Evolutionary conservation across 2,888 invertebrate genomes (phyloP), one percentile per base, ranked within the genome.

Genomic region (Monochamus alternatus): DNA sequence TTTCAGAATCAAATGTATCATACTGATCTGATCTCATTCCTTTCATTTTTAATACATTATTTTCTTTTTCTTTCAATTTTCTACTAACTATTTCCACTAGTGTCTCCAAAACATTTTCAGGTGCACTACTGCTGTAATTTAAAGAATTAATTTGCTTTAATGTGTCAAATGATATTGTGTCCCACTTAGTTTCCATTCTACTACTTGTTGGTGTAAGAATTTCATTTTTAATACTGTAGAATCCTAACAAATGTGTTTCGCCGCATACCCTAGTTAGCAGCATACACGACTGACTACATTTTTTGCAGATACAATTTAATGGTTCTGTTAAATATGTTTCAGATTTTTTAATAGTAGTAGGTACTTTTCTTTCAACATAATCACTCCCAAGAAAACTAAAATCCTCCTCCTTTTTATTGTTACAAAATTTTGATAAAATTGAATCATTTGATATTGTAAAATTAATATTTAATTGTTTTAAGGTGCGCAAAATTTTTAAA

Each of bases 391-490:
- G 12, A 69, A 47, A 69, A n/a, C 22, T 43, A 59, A 68, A 58
- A 12, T 51, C 12, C 0, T 52, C 32, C 10, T n/a, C 30, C 31
- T 65, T 30, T 51, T 74, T 71, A n/a, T 30, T 64, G 51, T 74
- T 43, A 22, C 47, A 71, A n/a, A 31, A 69, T 12, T 70, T 31
- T 10, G 76, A 72, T 55, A 76, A 5, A 38, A 73, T 67, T 12
- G 78, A 60, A 60, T 82, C 79, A 77, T 79, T 84, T n/a, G 84
- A 81, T 72, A 85, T 84, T 5, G 82, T 81, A 64, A 84, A 85
- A 73, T 81, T 82, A 32, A 85, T 84, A 65, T 85, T 85, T 1
- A 83, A 80, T 44, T 75, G 73, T 72, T 82, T 81, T 44, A 85
- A 76, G 7, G 78, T 77, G 66, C 78, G 75, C 12, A 85, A 43